phyloP scores from a whole-genome alignment of 1,140 invertebrate species.

The Delia radicum region DNA sequence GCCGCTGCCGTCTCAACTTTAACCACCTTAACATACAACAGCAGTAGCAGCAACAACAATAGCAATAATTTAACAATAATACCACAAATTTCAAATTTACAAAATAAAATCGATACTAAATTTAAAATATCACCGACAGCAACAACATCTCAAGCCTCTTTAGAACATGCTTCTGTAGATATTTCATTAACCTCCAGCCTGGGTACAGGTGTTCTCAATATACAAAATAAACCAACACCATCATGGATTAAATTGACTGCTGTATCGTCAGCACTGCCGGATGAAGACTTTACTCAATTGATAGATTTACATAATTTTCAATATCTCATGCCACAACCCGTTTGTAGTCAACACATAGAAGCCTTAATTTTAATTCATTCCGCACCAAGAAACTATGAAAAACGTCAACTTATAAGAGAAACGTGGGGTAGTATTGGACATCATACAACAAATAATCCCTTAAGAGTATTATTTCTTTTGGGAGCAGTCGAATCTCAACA shows the following conservation, averaged over 20 bases:
- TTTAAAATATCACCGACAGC: too few relatives aligned
- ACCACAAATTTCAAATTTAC: neutral
- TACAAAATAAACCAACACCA: slow-evolving; percentile 19
- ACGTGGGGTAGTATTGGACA: slow-evolving; percentile 64
- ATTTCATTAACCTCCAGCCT: slow-evolving; percentile 23
- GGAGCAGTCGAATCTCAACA: slow-evolving; percentile 59
- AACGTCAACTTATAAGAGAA: slow-evolving; percentile 64
- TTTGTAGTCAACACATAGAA: slow-evolving; percentile 56
- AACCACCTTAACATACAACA: neutral
- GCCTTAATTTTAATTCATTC: slow-evolving; percentile 69
- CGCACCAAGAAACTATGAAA: slow-evolving; percentile 63
- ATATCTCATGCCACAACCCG: slow-evolving; percentile 61
- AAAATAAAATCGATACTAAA: too few relatives aligned
- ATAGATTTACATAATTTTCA: slow-evolving; percentile 63
- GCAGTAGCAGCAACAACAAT: neutral
- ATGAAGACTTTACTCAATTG: slow-evolving; percentile 56
- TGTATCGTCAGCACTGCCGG: slow-evolving; percentile 6
- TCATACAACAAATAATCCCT: slow-evolving; percentile 40
- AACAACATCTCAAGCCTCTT: neutral
- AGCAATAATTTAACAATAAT: neutral
- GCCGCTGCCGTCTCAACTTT: neutral
- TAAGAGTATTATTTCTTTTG: slow-evolving; percentile 69
- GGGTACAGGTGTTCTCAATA: neutral
- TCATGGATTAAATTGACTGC: slow-evolving; percentile 33
- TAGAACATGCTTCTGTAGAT: neutral